phyloP scores from a whole-genome alignment of 2,797 vertebrate genomes.

The Sciurus carolinensis region DNA sequence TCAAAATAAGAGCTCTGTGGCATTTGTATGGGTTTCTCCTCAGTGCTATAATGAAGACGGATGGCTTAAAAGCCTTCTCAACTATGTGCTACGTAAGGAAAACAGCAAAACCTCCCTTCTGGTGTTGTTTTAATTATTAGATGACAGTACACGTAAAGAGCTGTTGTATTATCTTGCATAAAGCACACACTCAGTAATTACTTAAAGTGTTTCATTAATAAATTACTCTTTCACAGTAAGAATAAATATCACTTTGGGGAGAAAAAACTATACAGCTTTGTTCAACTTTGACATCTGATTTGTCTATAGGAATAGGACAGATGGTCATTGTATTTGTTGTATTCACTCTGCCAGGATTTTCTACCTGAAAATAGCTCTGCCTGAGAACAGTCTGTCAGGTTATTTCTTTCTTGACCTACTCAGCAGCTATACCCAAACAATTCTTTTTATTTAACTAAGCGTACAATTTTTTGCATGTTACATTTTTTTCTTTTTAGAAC shows the following conservation, averaged over 20 bases:
- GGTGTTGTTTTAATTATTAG: not conserved
- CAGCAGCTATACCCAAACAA: not conserved
- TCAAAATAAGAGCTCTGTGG: not conserved
- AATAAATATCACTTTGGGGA: not conserved
- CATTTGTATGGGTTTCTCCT: not conserved
- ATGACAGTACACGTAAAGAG: not conserved
- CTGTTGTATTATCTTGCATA: not conserved
- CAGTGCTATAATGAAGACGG: not conserved
- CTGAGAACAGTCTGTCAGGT: not conserved
- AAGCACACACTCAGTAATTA: not conserved
- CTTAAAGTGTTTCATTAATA: not conserved
- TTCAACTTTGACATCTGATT: constrained; percentile 13
- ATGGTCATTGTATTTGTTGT: not conserved
- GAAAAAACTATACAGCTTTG: not conserved
- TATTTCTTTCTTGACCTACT: not conserved
- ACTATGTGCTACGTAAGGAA: not conserved
- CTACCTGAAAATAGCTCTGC: constrained; percentile 54
- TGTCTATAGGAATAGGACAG: constrained; percentile 35
- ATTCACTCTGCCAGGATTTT: not conserved
- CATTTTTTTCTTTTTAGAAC: constrained; percentile 6
- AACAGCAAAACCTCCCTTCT: not conserved
- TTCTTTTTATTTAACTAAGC: not conserved
- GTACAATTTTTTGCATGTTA: not conserved
- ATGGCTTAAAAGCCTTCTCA: not conserved
- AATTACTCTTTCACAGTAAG: constrained; percentile 28